Conservation (phyloP, 2,888 invertebrate species). For the Andrena fulva region DNA sequence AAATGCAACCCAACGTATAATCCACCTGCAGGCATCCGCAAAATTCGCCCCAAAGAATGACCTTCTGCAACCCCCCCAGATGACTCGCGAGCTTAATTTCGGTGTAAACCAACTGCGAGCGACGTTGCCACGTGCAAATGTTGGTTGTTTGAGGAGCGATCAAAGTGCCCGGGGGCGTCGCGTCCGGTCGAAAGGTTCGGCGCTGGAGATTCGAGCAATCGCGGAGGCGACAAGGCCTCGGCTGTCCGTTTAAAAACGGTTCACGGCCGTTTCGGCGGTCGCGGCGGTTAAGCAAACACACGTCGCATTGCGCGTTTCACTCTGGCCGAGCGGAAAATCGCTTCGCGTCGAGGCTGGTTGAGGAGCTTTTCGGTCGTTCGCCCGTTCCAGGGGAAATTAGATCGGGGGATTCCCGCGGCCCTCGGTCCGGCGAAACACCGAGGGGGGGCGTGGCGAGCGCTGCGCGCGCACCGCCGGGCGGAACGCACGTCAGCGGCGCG, state of each 20-base stretch:
- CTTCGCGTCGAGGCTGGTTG: slow-evolving; percentile 46
- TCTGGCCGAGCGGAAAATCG: slow-evolving; percentile 58
- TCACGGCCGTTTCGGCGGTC: slow-evolving; percentile 19
- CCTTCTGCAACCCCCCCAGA: neutral
- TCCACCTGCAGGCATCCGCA: too few species aligned
- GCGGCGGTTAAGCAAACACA: slow-evolving; percentile 45
- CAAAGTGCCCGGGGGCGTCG: neutral
- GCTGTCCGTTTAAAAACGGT: slow-evolving; percentile 11
- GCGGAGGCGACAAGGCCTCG: neutral
- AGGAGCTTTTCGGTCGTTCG: slow-evolving; percentile 39
- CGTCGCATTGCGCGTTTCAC: slow-evolving; percentile 48
- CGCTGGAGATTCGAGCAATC: neutral
- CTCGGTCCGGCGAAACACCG: neutral
- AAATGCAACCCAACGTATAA: too few species aligned
- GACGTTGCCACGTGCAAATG: neutral
- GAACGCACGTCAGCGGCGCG: neutral
- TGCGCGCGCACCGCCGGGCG: neutral
- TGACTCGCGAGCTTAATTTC: neutral
- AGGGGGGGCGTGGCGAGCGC: neutral
- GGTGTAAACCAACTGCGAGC: too few species aligned
- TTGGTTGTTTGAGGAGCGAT: neutral
- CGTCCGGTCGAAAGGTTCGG: neutral
- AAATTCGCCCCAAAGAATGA: too few species aligned
- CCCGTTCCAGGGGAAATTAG: slow-evolving; percentile 67
- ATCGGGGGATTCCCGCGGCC: slow-evolving; percentile 65